Evolutionary conservation across 2,888 invertebrate species (phyloP), one percentile per base, ranked within the genome.

Genomic region (Sesia bembeciformis): DNA sequence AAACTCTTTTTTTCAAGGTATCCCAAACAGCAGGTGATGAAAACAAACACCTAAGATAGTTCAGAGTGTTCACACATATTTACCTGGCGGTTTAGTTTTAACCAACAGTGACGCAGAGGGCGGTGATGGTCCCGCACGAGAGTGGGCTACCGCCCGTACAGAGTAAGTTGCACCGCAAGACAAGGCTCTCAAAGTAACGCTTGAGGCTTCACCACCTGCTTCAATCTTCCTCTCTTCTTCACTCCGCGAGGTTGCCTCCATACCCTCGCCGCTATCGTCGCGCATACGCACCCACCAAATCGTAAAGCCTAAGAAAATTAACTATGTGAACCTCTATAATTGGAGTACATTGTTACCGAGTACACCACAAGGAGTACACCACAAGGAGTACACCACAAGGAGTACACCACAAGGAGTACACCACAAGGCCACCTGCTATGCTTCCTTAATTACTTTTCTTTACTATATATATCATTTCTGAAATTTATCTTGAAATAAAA

Each of bases 31-130:
- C 5, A 42, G 5, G 42, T 1, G 5, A 42, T 7, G 42, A 42
- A 42, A 42, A 3, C 42, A 42, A 42, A 7, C 7, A 42, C 7
- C 5, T 6, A 42, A 42, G 42, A 42, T 7, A 42, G 42, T 42
- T 42, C 42, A 42, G 42, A 42, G 42, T 6, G 7, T 42, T 42
- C 42, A 42, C 42, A 39, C 23, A 50, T 39, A 4, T 38, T 50
- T 50, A 88, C 89, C 89, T 65, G 89, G 89, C 46, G 87, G 84
- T 67, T 87, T 88, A 38, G 89, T 89, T 58, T 80, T 77, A 43
- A 89, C 84, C 54, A 87, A 56, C 52, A 89, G 58, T 0, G 88
- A 84, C 3, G 66, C 67, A 0, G 89, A 89, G 0, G 78, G 70
- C 0, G 81, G 77, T 0, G 89, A 88, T 0, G 86, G 76, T 0